Percentiles rank a stretch among this genome's conserved stretches.
Conservation (phyloP, 2,113 vertebrate species). For the Anoplopoma fimbria region DNA sequence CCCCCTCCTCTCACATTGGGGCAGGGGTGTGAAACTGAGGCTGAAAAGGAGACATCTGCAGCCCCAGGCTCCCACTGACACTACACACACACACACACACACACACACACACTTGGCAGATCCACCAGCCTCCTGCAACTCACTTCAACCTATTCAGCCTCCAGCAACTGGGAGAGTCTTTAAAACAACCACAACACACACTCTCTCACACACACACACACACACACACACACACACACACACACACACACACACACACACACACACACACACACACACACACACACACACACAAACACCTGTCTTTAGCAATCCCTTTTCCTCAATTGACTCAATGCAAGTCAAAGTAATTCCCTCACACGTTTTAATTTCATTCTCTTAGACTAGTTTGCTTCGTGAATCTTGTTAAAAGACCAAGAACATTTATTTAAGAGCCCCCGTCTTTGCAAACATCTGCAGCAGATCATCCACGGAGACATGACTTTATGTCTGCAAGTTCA, state of each 20-base stretch:
- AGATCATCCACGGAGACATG: background rate
- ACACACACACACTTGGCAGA: conserved; percentile 22
- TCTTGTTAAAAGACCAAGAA: background rate
- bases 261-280: background rate
- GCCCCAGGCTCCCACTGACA: conserved; percentile 67
- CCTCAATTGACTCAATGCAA: background rate
- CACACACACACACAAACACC: conserved; percentile 4
- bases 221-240: background rate
- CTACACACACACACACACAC: background rate
- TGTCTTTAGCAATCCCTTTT: too few relatives aligned
- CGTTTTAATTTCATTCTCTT: background rate
- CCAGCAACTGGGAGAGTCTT: conserved; percentile 1
- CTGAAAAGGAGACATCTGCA: conserved; percentile 82
- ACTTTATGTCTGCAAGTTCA: background rate
- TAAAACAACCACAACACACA: background rate
- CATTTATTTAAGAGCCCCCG: background rate
- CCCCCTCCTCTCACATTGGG: conserved; percentile 23
- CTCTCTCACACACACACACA: background rate
- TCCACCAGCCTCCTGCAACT: conserved; percentile 3
- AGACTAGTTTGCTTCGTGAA: background rate
- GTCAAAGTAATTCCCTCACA: background rate
- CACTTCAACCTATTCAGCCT: conserved; percentile 30
- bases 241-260: background rate
- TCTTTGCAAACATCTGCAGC: background rate
- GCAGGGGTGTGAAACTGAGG: conserved; percentile 66